Conservation (phyloP, 1,140 invertebrate species). For the Lepidostoma basale region DNA sequence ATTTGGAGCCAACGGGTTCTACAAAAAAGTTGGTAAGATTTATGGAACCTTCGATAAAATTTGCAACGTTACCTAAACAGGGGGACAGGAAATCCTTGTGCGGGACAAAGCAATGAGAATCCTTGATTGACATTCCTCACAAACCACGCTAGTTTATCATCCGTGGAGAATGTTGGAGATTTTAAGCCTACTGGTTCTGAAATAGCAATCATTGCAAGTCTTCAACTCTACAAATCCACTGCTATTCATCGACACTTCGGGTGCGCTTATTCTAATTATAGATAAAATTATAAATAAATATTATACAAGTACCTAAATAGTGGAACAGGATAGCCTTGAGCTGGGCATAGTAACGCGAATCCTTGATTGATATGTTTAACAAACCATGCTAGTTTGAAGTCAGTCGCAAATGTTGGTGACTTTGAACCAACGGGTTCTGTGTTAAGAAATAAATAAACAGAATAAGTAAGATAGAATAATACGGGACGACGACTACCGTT, state of each 20-base stretch:
- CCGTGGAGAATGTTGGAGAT: constrained; percentile 68
- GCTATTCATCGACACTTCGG: constrained; percentile 62
- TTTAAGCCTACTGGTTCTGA: constrained; percentile 61
- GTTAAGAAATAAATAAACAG: constrained; percentile 1
- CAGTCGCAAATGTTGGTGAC: constrained; percentile 67
- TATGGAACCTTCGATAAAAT: constrained; percentile 47
- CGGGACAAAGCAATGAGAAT: constrained; percentile 69
- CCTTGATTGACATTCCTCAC: constrained; percentile 55
- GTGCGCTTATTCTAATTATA: constrained; percentile 27
- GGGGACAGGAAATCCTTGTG: constrained; percentile 73
- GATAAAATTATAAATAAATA: constrained; percentile 56
- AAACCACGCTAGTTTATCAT: constrained; percentile 67
- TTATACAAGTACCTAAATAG: constrained; percentile 61
- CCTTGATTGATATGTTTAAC: constrained; percentile 52
- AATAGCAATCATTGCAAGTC: constrained; percentile 51
- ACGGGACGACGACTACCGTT: background rate
- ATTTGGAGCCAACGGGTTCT: constrained; percentile 58
- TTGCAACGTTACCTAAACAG: constrained; percentile 68
- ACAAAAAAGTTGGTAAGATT: constrained; percentile 45
- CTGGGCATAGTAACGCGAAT: constrained; percentile 55
- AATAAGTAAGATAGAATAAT: background rate
- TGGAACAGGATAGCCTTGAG: constrained; percentile 68
- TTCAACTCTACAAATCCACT: constrained; percentile 58
- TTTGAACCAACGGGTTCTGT: constrained; percentile 71
- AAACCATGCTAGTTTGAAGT: constrained; percentile 59